Conservation (phyloP, 2,113 vertebrate genomes). For the Grantiella picta region DNA sequence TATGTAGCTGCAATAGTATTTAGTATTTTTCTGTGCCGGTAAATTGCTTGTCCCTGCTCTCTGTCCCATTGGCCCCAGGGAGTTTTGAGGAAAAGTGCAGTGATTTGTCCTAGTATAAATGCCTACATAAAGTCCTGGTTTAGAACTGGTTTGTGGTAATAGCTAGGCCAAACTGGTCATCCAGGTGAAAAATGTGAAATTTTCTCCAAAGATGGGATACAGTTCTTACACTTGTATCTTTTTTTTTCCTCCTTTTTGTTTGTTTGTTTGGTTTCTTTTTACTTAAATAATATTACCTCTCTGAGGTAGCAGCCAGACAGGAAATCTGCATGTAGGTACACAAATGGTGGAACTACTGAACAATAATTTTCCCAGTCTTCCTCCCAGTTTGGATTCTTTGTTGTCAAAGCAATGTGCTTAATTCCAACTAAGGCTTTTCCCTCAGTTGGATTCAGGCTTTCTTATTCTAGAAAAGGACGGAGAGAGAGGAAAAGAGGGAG, state of each 20-base stretch:
- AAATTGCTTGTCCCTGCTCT: not conserved
- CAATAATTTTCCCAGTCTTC: not conserved
- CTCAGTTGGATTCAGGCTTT: not conserved
- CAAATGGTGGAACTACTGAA: not conserved
- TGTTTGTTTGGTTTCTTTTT: not conserved
- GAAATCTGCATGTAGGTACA: not conserved
- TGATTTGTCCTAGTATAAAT: not conserved
- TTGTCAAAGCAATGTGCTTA: not conserved
- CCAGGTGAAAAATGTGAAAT: not conserved
- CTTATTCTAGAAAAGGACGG: not conserved
- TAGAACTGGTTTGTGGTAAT: not conserved
- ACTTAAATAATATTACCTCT: not conserved
- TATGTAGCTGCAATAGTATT: not conserved
- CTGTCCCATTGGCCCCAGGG: not conserved
- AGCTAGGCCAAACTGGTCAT: not conserved
- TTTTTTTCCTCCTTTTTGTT: too few relatives aligned
- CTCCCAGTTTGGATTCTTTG: not conserved
- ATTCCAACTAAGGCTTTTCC: not conserved
- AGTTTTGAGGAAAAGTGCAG: not conserved
- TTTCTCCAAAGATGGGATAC: not conserved
- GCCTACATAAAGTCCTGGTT: not conserved
- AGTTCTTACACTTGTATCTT: not conserved
- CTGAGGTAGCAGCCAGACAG: not conserved
- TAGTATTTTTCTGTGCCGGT: not conserved
- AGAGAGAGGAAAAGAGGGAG: rapidly evolving